A percentile compares a stretch with the other conserved stretches of the same genome.
Evolutionary conservation across 2,113 vertebrate species (phyloP).

Genomic region (Crotalus helleri): DNA sequence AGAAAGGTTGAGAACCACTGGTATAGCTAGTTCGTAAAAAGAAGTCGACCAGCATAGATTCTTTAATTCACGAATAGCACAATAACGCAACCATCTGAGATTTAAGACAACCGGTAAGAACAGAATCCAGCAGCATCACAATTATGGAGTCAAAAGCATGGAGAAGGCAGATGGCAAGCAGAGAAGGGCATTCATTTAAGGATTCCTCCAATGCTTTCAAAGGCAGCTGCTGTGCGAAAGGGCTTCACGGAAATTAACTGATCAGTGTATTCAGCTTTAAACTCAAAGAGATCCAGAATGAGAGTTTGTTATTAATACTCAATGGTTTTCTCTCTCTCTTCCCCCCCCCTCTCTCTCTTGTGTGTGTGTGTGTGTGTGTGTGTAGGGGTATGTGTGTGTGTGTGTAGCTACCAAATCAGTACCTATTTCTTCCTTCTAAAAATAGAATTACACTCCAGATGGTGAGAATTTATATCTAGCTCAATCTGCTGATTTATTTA

Average conservation of each 20-base stretch:
- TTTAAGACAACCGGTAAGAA: not conserved
- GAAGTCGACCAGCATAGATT: not conserved
- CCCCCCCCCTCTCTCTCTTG: not conserved
- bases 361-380: not conserved
- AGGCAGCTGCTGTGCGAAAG: not conserved
- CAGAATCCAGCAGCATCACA: not conserved
- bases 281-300: not conserved
- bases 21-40: not conserved
- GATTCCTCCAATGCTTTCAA: not conserved
- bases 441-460: not conserved
- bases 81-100: not conserved
- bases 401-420: not conserved
- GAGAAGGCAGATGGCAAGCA: not conserved
- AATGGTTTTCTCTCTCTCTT: not conserved
- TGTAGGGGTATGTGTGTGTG: not conserved
- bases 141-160: not conserved
- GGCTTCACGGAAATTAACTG: not conserved
- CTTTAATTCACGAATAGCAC: not conserved
- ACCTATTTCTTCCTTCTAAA: not conserved
- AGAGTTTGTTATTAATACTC: not conserved
- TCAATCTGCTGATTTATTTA: not conserved
- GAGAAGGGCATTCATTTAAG: not conserved
- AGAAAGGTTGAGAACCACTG: too few species aligned
- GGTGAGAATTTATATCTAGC: not conserved
- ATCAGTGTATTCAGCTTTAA: not conserved